A percentile compares a stretch with the other conserved stretches of the same genome.
Conservation (phyloP, 92 coral and sea anemone genomes). For the Anthopleura xanthogrammica region DNA sequence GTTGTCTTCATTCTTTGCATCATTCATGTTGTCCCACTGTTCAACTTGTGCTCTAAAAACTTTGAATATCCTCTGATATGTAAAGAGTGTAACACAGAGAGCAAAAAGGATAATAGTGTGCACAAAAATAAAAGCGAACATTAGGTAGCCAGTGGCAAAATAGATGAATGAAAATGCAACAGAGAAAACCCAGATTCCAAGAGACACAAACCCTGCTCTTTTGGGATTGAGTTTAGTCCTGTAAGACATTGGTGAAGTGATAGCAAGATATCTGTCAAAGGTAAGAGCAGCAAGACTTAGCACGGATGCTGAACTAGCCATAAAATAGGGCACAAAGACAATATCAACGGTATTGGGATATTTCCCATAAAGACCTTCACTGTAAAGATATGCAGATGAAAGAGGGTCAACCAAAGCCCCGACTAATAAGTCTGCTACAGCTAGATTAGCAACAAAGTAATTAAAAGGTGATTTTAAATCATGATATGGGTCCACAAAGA, state of each 20-base stretch:
- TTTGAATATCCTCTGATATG: background rate
- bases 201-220: too few relatives aligned
- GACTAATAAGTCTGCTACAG: conserved; percentile 73
- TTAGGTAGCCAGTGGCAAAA: background rate
- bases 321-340: too few relatives aligned
- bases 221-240: too few relatives aligned
- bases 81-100: background rate
- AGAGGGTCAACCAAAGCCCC: background rate
- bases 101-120: background rate
- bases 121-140: too few relatives aligned
- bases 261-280: too few relatives aligned
- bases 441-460: conserved; percentile 75
- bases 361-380: too few relatives aligned
- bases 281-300: too few relatives aligned
- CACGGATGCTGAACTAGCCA: too few relatives aligned
- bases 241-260: too few relatives aligned
- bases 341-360: too few relatives aligned
- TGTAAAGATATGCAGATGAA: too few relatives aligned
- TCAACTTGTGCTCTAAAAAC: conserved; percentile 21
- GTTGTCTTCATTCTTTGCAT: background rate
- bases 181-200: background rate
- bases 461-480: conserved; percentile 77
- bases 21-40: conserved; percentile 16
- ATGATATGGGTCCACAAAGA: conserved; percentile 75
- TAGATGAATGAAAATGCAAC: background rate